A percentile compares a stretch with the other conserved stretches of the same genome.
phyloP scores from a whole-genome alignment of 2,113 vertebrate genomes.

The Vimba vimba region DNA sequence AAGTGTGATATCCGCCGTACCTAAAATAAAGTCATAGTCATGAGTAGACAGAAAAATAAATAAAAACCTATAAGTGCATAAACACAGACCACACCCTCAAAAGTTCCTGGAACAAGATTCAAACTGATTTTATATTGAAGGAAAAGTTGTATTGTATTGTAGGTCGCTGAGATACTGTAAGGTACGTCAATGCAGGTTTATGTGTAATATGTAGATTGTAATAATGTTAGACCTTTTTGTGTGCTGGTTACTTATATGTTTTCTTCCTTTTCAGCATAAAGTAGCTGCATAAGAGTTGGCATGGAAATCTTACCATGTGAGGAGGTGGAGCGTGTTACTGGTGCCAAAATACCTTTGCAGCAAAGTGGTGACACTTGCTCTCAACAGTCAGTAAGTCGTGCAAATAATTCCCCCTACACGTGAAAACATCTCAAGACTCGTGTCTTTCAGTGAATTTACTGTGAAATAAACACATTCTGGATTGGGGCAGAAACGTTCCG shows the following conservation, averaged over 20 bases:
- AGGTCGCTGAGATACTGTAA: not conserved
- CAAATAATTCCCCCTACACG: not conserved
- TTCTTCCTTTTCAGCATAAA: not conserved
- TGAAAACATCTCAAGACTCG: not conserved
- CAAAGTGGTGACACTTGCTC: not conserved
- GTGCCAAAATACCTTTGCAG: constrained; percentile 58
- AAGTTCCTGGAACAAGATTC: constrained; percentile 12
- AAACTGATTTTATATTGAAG: not conserved
- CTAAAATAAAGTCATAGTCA: not conserved
- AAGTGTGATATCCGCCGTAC: not conserved
- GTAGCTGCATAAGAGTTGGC: not conserved
- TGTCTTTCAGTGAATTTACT: not conserved
- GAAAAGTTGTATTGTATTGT: not conserved
- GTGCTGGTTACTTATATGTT: not conserved
- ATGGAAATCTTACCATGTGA: constrained; percentile 42
- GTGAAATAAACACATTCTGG: not conserved
- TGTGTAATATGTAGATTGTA: not conserved
- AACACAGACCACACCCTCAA: constrained; percentile 7
- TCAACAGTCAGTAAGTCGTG: constrained; percentile 5
- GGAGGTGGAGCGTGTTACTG: constrained; percentile 43
- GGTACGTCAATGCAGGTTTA: not conserved
- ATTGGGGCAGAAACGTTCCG: not conserved
- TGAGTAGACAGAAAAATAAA: not conserved
- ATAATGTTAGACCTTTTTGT: not conserved
- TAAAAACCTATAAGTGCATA: not conserved